Conservation (phyloP, 2,888 invertebrate genomes). For the Netelia virgata region DNA sequence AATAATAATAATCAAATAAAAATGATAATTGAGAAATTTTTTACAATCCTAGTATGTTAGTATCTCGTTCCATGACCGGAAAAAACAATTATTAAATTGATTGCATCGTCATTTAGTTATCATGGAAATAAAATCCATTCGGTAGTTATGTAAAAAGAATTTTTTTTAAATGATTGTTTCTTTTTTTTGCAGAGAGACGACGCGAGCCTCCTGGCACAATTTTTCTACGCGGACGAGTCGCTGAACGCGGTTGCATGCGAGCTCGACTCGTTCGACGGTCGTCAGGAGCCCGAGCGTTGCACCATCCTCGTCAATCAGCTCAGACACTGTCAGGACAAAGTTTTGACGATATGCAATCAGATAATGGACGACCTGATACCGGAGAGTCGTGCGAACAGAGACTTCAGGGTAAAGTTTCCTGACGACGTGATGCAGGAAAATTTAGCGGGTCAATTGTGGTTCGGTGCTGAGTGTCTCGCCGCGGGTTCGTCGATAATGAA, state of each 20-base stretch:
- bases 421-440: constrained; percentile 99
- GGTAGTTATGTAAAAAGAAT: no score
- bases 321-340: constrained; percentile 96
- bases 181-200: constrained; percentile 93
- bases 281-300: constrained; percentile 98
- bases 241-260: constrained; percentile 98
- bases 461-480: constrained; percentile 99
- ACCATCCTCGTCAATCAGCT: constrained; percentile 97
- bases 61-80: no score
- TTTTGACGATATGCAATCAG: constrained; percentile 95
- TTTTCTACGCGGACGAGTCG: constrained; percentile 99
- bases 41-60: no score
- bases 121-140: no score
- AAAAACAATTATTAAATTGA: no score
- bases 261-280: constrained; percentile 99
- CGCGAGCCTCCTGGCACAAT: constrained; percentile 96
- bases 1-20: constrained; percentile 1
- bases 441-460: constrained; percentile 99
- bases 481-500: constrained; percentile 99
- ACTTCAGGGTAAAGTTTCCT: constrained; percentile 99
- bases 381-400: constrained; percentile 94
- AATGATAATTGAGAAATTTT: no score
- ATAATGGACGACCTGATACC: constrained; percentile 97
- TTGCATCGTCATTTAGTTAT: no score
- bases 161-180: constrained; percentile 1